phyloP scores from a whole-genome alignment of 2,888 invertebrate species.

The Troglohyphantes excavatus region DNA sequence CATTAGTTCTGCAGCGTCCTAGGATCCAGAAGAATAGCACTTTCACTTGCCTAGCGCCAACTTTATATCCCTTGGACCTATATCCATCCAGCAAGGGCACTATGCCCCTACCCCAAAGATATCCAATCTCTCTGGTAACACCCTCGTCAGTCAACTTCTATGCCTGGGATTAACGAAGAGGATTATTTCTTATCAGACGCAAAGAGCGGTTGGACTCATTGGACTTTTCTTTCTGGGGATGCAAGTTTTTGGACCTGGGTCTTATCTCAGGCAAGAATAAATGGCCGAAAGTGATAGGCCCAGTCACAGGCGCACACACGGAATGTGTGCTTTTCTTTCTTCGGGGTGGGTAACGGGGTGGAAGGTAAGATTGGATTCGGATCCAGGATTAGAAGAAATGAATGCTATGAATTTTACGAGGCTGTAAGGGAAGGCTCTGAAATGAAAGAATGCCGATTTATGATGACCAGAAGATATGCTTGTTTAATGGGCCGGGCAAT shows the following conservation, averaged over 20 bases:
- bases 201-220: conserved; percentile 51
- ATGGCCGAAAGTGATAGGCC: conserved; percentile 65
- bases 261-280: conserved; percentile 74
- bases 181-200: conserved; percentile 78
- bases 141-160: conserved; percentile 78
- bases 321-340: conserved; percentile 16
- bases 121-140: conserved; percentile 75
- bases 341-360: conserved; percentile 55
- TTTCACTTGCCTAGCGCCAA: conserved; percentile 37
- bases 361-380: conserved; percentile 66
- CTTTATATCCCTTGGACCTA: conserved; percentile 69
- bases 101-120: conserved; percentile 28
- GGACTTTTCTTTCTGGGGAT: conserved; percentile 61
- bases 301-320: conserved; percentile 50
- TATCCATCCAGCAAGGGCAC: conserved; percentile 32
- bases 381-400: conserved; percentile 70
- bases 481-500: conserved; percentile 63
- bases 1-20: conserved; percentile 72
- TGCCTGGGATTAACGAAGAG: conserved; percentile 75
- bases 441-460: conserved; percentile 69
- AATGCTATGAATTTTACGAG: conserved; percentile 72
- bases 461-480: conserved; percentile 71
- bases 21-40: conserved; percentile 62
- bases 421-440: conserved; percentile 14
- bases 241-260: conserved; percentile 69